Base-by-base conservation (phyloP, 1,140 invertebrate species). In the Drosophila chauvacae region DNA sequence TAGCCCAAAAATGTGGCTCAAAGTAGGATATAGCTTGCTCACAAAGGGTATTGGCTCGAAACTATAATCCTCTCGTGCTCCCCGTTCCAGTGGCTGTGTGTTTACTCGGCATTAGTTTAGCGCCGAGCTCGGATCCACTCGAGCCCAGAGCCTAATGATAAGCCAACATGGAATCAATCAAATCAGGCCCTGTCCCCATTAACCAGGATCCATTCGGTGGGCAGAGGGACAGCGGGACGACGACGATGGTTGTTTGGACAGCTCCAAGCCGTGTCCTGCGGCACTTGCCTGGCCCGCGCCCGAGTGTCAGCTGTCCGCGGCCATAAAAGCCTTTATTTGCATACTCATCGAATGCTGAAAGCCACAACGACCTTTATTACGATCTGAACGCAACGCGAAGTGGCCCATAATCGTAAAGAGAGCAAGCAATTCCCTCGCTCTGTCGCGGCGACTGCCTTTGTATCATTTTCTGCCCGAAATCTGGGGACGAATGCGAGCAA, bases 151-250 rank as follows among this genome's bases (percentile, higher is more conserved):
- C 39, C 47, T 80, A 86, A 87, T 82, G 83, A 82, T 82, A 77
- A 80, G 76, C 80, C 66, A 87, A 86, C 83, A 86, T 47, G 75
- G 56, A 62, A 86, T 87, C 83, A 80, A 87, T 86, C 82, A 86
- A 86, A 74, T 77, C 59, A 39, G 48, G 62, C 35, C 35, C 58
- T 48, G 59, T 41, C 26, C 26, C 64, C 44, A 44, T 56, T 73
- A 62, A 57, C 35, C n/a, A 37, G 45, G 33, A 57, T 56, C 44
- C 44, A 59, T 58, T 20, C 23, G 18, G 28, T 9, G 33, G 33
- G 41, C 39, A 18, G 18, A 18, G 18, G 7, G 51, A 47, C 35
- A 23, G 33, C 42, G 42, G n/a, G 33, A n/a, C 41, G 9, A 26
- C 41, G 41, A 53, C 26, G 26, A 28, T 4, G 26, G 4, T 51